Base-by-base conservation (phyloP, 2,113 vertebrate genomes). In the Mirza zaza region DNA sequence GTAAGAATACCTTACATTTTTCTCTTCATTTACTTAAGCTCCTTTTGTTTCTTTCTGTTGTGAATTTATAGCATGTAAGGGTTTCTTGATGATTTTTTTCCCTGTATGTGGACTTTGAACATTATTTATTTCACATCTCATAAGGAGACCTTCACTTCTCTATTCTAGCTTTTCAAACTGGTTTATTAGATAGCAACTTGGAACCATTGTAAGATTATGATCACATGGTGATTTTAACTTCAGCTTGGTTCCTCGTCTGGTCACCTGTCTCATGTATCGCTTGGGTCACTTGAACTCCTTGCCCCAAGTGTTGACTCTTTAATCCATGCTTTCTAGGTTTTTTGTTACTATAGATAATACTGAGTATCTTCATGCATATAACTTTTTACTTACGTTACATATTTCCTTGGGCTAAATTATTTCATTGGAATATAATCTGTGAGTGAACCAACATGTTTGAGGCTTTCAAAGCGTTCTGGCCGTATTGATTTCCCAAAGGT, bases 1-100 rank as follows among this genome's bases (percentile, higher is more conserved):
- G 99, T 99, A 98, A 97, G 2, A 32, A 12, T 23, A 3, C 65
- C 6, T 65, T 23, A 12, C 15, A 0, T 13, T 59, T 76, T 32
- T 79, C 76, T 87, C 0, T 0, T 94, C 45, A 52, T 67, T 88
- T 63, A 3, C 29, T 97, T 42, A 65, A 36, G 11, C 42, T 57
- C 25, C 32, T 94, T 91, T 14, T 23, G 29, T 32, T 5, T 8
- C 52, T 45, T 87, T 55, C 21, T 73, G 0, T 20, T 36, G 29
- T 27, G 25, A 57, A 42, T 25, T 21, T 1, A 4, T 68, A 8
- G 21, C n/a, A 5, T 10, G 0, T 17, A 0, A 65, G 15, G 27
- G 34, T 48, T 4, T 63, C 8, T 65, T 67, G 21, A 12, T 5
- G 45, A 82, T 18, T 48, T 20, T 34, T 85, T 79, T 17, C 9